Conservation (phyloP, 2,113 vertebrate species). For the Hystrix brachyura region DNA sequence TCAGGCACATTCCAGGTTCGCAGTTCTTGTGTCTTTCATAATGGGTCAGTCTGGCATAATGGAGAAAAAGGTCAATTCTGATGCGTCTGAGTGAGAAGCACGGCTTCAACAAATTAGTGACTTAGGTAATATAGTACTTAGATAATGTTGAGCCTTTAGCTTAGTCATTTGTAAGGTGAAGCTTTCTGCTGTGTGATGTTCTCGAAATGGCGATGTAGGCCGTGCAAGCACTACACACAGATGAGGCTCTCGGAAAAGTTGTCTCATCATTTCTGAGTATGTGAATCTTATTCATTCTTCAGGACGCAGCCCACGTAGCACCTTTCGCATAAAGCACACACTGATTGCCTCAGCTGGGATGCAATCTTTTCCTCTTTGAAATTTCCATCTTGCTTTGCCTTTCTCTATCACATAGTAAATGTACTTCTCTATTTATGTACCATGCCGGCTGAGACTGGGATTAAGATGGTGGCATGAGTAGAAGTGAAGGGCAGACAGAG, state of each 20-base stretch:
- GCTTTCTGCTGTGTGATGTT: not conserved
- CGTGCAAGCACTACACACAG: not conserved
- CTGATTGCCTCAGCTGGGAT: not conserved
- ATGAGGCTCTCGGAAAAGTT: not conserved
- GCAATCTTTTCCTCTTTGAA: not conserved
- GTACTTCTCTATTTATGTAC: not conserved
- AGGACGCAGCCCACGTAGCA: not conserved
- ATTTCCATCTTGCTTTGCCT: not conserved
- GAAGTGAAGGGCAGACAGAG: not conserved
- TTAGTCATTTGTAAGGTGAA: slow-evolving; percentile 57
- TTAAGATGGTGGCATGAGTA: not conserved
- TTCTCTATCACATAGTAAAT: not conserved
- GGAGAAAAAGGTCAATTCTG: not conserved
- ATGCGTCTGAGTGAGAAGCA: not conserved
- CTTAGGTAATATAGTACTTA: not conserved
- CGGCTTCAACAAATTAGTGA: slow-evolving; percentile 11
- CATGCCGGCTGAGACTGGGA: not conserved
- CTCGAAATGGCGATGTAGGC: not conserved
- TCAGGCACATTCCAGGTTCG: not conserved
- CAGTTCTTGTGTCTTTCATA: not conserved
- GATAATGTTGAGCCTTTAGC: slow-evolving; percentile 31
- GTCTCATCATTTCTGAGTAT: not conserved
- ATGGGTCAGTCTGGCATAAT: not conserved
- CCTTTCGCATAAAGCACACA: not conserved
- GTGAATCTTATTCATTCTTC: not conserved